A percentile compares a stretch with the other conserved stretches of the same genome.
Conservation (phyloP, 2,888 invertebrate genomes). For the Caprella mutica region DNA sequence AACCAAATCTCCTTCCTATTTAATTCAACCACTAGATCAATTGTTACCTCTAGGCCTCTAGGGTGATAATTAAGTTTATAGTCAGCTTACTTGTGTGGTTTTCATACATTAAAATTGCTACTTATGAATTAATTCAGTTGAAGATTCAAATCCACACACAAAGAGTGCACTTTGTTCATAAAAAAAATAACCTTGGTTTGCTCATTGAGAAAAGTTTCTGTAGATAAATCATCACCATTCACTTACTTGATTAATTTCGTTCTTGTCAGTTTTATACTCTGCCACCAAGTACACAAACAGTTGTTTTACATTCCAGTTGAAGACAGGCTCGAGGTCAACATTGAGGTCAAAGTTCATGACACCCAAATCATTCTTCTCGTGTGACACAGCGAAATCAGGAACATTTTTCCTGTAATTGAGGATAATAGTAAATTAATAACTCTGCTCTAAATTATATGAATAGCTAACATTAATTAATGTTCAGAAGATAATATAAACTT, state of each 20-base stretch:
- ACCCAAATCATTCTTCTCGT: slow-evolving; percentile 90
- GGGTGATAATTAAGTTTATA: not conserved
- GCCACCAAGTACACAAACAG: slow-evolving; percentile 92
- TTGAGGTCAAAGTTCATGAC: slow-evolving; percentile 74
- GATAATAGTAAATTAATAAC: slow-evolving; percentile 23
- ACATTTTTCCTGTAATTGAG: slow-evolving; percentile 72
- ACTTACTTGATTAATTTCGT: slow-evolving; percentile 63
- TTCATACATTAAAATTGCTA: no score
- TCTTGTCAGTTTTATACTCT: slow-evolving; percentile 78
- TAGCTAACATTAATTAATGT: not conserved
- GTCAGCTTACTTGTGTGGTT: no score
- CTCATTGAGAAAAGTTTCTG: no score
- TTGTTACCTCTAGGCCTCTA: no score
- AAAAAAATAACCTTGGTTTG: no score
- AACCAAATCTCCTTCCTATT: no score
- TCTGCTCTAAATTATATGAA: not conserved
- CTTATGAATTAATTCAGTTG: slow-evolving; percentile 6
- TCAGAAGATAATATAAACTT: no score
- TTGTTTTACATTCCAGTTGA: slow-evolving; percentile 99
- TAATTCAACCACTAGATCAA: no score
- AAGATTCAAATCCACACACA: not conserved
- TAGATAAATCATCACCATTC: slow-evolving; percentile 38
- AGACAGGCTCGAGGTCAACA: slow-evolving; percentile 63
- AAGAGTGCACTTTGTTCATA: not conserved
- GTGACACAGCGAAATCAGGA: slow-evolving; percentile 84